Conservation (phyloP, 2,113 vertebrate genomes). For the Strigops habroptila region DNA sequence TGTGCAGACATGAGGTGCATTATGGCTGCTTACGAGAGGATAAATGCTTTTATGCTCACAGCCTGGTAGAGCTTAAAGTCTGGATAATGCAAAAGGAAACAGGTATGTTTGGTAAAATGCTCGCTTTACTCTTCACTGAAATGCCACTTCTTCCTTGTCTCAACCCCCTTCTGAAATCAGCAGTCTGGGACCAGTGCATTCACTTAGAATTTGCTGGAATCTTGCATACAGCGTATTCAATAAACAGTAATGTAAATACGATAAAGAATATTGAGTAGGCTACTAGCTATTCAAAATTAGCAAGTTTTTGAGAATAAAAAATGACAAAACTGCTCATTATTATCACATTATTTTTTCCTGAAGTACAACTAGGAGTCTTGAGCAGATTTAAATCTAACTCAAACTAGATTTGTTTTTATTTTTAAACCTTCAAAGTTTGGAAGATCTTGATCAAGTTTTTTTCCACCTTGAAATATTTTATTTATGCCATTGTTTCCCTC, state of each 20-base stretch:
- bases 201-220: not conserved
- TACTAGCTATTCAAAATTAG: not conserved
- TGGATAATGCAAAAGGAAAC: slow-evolving; percentile 94
- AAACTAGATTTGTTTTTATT: not conserved
- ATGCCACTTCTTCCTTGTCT: not conserved
- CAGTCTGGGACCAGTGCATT: not conserved
- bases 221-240: not conserved
- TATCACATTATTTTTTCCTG: not conserved
- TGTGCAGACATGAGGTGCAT: slow-evolving; percentile 93
- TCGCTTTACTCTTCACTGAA: not conserved
- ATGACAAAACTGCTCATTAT: not conserved
- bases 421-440: not conserved
- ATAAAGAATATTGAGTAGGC: not conserved
- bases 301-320: not conserved
- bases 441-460: not conserved
- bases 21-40: slow-evolving; percentile 94
- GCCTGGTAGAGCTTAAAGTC: slow-evolving; percentile 93
- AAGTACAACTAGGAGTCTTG: not conserved
- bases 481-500: not conserved
- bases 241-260: not conserved
- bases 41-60: slow-evolving; percentile 94
- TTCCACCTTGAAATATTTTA: not conserved
- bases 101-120: slow-evolving; percentile 61
- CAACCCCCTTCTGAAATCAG: not conserved
- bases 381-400: not conserved